Evolutionary conservation across 1,140 invertebrate genomes (phyloP).

Genomic region (Diuraphis noxia): DNA sequence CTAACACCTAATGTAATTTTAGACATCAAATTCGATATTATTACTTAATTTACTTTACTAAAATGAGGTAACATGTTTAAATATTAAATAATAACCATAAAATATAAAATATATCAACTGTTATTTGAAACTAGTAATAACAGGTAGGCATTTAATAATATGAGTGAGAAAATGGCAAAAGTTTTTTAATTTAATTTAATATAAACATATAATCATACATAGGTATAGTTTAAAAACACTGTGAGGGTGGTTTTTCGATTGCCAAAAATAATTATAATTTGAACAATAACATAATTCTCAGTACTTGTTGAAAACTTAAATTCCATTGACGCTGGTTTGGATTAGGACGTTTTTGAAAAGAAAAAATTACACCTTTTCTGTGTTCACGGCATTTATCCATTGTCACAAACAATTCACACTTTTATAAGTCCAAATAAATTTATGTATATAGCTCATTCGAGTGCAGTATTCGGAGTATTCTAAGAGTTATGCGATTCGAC

Average conservation of each 20-base stretch:
- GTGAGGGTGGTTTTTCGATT: neutral
- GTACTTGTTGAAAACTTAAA: neutral
- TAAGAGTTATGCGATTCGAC: neutral
- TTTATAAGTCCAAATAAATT: neutral
- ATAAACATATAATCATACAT: neutral
- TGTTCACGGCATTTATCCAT: neutral
- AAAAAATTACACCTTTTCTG: conserved; percentile 1
- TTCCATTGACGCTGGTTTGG: neutral
- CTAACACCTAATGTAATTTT: neutral
- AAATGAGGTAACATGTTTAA: neutral
- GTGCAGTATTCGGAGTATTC: neutral
- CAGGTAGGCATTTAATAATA: neutral
- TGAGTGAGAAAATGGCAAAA: neutral
- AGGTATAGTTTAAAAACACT: neutral
- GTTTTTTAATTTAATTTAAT: neutral
- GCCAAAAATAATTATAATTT: neutral
- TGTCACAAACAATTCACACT: neutral
- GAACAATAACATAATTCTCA: neutral
- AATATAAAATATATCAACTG: neutral
- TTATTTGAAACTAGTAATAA: neutral
- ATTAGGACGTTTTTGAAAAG: neutral
- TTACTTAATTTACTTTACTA: neutral
- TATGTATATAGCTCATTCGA: neutral
- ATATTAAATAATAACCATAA: neutral
- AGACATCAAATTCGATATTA: neutral